Evolutionary conservation across 2,797 vertebrate species (phyloP), one percentile per base, ranked within the genome.

Genomic region (Amphiprion clarkii): DNA sequence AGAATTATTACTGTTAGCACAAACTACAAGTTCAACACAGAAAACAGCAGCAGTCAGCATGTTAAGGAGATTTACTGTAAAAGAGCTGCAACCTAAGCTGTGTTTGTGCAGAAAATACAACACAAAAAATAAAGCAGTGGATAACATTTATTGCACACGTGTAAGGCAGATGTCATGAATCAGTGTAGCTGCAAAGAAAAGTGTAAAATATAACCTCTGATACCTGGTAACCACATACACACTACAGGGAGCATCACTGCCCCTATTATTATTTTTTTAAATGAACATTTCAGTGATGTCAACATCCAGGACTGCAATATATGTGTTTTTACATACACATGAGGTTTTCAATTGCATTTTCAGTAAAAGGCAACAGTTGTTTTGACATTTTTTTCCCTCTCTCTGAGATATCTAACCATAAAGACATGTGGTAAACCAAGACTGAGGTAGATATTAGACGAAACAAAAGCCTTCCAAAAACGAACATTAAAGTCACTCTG

Each of bases 361-460:
- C 53, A 77, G 33, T 58, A 46, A 75, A 88, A 88, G 77, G 88
- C 79, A 89, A 85, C 71, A 71, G 64, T 85, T 68, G 65, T 79
- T 79, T 72, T 74, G 46, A 60, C 71, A 11, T 46, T 23, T 39
- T 21, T n/a, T 60, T 48, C 40, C 40, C 42, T 40, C 42, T 44
- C 40, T 48, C 61, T 57, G 44, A 81, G 70, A 62, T 81, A 74
- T 62, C 67, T 56, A 56, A 82, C 78, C 60, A 79, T 78, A 83
- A 81, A 74, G 76, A 82, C 29, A 64, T 78, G 82, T 89, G 71
- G 81, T 87, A 88, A 90, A 89, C 83, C 83, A 91, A 91, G 89
- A 90, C 81, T 93, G 93, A 95, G 93, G 93, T 95, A 94, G 93
- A 91, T 93, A 78, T 84, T 85, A 42, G 83, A 77, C 51, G n/a